Percentiles rank a stretch among this genome's conserved stretches.
These are phyloP conservation scores for Troilus luridus DNA, from an alignment of 2,888 invertebrate species.

Conservation along the genomic window DNA sequence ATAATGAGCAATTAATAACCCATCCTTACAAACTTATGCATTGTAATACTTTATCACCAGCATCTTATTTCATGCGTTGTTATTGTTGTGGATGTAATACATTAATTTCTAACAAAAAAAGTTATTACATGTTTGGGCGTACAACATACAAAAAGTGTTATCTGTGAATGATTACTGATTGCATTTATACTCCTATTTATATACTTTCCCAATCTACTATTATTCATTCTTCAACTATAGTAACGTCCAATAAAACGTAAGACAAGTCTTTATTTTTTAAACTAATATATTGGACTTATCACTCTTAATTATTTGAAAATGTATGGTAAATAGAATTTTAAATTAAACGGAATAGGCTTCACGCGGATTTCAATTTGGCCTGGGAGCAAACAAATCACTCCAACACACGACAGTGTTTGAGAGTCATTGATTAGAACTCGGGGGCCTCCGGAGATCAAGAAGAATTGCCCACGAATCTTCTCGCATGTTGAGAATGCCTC, in stretches of 20 bases:
- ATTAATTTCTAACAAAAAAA: no score
- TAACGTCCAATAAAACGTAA: not conserved
- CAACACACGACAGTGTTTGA: not conserved
- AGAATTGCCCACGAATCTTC: not conserved
- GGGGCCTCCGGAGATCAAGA: not conserved
- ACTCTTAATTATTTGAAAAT: not conserved
- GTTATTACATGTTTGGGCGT: no score
- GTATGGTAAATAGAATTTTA: not conserved
- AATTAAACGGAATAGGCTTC: not conserved
- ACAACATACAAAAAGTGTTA: no score
- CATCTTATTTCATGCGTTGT: no score
- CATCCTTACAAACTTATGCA: no score
- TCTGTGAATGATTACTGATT: no score
- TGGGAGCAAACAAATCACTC: not conserved
- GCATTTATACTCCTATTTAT: no score
- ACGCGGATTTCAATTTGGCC: not conserved
- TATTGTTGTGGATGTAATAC: no score
- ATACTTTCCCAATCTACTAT: not conserved
- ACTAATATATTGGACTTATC: not conserved
- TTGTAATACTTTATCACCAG: no score
- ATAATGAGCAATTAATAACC: no score
- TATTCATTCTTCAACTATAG: not conserved
- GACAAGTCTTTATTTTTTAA: not conserved
- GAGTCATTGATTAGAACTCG: not conserved
- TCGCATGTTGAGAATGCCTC: not conserved